These are phyloP conservation scores for Acanthiza pusilla DNA, from an alignment of 2,797 vertebrate genomes.

Conservation along the genomic window DNA sequence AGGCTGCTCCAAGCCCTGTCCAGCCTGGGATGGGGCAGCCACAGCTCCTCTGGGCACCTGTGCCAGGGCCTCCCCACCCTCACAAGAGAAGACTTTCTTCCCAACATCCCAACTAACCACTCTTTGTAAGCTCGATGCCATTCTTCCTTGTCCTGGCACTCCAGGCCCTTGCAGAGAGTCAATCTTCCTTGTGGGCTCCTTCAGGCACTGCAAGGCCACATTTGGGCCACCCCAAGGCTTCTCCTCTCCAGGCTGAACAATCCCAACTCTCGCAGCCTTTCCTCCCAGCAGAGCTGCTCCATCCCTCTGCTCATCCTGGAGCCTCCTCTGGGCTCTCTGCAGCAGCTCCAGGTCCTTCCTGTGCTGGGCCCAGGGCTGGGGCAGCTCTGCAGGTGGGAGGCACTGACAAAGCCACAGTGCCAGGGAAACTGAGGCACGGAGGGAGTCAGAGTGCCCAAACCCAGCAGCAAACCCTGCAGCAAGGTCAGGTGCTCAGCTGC, in stretches of 20 bases:
- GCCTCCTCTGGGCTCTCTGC: background rate
- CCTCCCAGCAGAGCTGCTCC: background rate
- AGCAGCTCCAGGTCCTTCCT: background rate
- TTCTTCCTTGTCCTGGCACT: background rate
- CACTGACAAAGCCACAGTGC: background rate
- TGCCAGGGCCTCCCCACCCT: fast-evolving
- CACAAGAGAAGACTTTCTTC: fast-evolving
- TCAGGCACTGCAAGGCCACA: background rate
- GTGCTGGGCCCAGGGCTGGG: background rate
- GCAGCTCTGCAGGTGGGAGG: background rate
- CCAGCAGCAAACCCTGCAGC: background rate
- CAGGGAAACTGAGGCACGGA: background rate
- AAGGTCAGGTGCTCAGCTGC: background rate
- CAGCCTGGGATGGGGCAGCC: background rate
- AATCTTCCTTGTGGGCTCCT: background rate
- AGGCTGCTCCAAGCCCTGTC: fast-evolving
- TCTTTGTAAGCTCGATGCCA: background rate
- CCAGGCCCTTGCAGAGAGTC: fast-evolving
- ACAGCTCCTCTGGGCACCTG: background rate
- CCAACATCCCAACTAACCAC: background rate
- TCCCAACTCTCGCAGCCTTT: background rate
- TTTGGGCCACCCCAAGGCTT: background rate
- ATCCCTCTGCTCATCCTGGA: background rate
- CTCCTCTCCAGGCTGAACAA: background rate
- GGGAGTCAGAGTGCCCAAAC: background rate